Evolutionary conservation across 2,888 invertebrate species (phyloP), one percentile per base, ranked within the genome.

Genomic region (Eupsilia transversa): DNA sequence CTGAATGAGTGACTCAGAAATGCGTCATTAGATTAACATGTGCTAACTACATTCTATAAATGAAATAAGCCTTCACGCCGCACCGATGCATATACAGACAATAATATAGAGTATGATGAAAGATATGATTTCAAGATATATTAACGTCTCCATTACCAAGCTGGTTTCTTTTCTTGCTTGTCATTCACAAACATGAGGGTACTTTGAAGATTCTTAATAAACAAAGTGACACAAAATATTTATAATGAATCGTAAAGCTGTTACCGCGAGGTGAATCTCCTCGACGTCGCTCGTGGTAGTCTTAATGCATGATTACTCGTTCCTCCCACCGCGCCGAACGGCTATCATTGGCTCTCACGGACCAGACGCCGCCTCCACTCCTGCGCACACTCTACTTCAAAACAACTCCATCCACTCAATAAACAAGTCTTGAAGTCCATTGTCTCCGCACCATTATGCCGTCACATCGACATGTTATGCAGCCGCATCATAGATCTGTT

Each of bases 341-440:
- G 92, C 93, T 93, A 93, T 93, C 92, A 96, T 96, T 96, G 96
- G 96, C 92, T 92, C 93, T 89, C 91, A 86, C 87, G 82, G 86
- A 83, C 83, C 89, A 88, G 94, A 91, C 94, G 91, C 95, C 96
- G 95, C 96, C 96, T 95, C 93, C 95, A 93, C 94, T 95, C 93
- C 91, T 93, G 94, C 94, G 93, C 95, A 94, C 91, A 93, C 92
- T 94, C 93, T 92, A 91, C 93, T 94, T 94, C 93, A 93, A 94
- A 94, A 95, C 94, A 94, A 94, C 95, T 96, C 95, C 94, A 95
- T 95, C 93, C 90, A 92, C 92, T 94, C 93, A 94, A 95, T 95
- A 95, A 96, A 95, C 95, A 94, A 95, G 95, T 94, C 95, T 94
- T 93, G 92, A 93, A 93, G 92, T 93, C 95, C 94, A 95, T 96